phyloP scores from a whole-genome alignment of 2,888 invertebrate genomes.

The Ethmia dodecea region DNA sequence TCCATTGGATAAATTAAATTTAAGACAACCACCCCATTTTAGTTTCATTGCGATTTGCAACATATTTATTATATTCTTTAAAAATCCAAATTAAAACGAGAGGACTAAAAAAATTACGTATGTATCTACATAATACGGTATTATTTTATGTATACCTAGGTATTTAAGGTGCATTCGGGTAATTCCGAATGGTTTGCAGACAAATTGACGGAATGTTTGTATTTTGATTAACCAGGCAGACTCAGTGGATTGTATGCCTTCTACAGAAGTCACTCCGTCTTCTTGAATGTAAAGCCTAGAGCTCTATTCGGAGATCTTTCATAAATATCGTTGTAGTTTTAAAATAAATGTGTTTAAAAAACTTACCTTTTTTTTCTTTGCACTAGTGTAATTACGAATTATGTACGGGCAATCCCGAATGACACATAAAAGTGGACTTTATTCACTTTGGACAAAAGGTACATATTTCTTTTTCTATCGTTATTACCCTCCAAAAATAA shows the following conservation, averaged over 20 bases:
- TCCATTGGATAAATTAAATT: too few species aligned
- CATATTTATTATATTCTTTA: too few species aligned
- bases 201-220: not conserved
- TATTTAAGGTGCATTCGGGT: not conserved
- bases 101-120: too few species aligned
- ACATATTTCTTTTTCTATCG: not conserved
- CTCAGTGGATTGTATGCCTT: not conserved
- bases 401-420: not conserved
- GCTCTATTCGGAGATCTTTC: not conserved
- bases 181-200: not conserved
- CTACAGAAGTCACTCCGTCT: not conserved
- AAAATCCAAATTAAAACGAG: too few species aligned
- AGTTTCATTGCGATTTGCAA: too few species aligned
- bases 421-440: not conserved
- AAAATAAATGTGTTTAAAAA: not conserved
- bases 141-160: too few species aligned
- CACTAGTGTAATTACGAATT: not conserved
- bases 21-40: too few species aligned
- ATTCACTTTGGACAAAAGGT: not conserved
- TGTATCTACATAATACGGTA: too few species aligned
- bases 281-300: not conserved
- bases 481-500: not conserved
- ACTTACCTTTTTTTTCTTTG: not conserved
- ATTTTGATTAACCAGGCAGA: not conserved
- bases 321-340: not conserved